Base-by-base conservation (phyloP, 2,888 invertebrate species). In the Dilophus febrilis region DNA sequence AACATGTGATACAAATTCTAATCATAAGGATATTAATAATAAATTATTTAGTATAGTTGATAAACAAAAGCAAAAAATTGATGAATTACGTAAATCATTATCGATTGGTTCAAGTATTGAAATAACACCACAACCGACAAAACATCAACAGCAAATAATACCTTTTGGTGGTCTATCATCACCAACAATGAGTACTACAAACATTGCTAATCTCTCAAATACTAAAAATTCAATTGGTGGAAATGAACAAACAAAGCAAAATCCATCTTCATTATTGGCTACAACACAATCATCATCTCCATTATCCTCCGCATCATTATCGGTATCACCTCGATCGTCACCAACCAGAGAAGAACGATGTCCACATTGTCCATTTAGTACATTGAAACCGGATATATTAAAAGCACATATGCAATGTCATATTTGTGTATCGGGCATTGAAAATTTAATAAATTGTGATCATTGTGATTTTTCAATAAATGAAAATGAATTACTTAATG, bases 391-490 rank as follows among this genome's bases (percentile, higher is more conserved):
- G 47, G 80, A 82, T 50, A 74, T 78, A 3, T 68, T 85, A 17
- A 74, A 73, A 46, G 77, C 76, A 51, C 90, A 90, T 58, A 68
- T 77, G 47, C 73, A 75, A 52, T 70, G 81, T 44, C 88, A 90
- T 55, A 63, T 65, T 10, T 70, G 74, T 53, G 61, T 73, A 10
- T 68, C 72, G 5, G 73, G 72, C 35, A 58, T 59, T 1, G 61
- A 64, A 36, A 72, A 72, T 46, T 68, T 66, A 44, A 73, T 75
- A 51, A 72, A 73, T 46, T 90, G 90, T 61, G 72, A 77, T 17
- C 78, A 80, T 56, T 90, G 90, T 58, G 84, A 86, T 61, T 81
- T 82, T 56, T 77, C 78, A 18, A 80, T 80, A 19, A 71, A 75
- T 4, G 80, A 82, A 50, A 73, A 74, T 42, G 74, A 78, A 51